Evolutionary conservation across 2,113 vertebrate genomes (phyloP).

Genomic region (Oryzias curvinotus): DNA sequence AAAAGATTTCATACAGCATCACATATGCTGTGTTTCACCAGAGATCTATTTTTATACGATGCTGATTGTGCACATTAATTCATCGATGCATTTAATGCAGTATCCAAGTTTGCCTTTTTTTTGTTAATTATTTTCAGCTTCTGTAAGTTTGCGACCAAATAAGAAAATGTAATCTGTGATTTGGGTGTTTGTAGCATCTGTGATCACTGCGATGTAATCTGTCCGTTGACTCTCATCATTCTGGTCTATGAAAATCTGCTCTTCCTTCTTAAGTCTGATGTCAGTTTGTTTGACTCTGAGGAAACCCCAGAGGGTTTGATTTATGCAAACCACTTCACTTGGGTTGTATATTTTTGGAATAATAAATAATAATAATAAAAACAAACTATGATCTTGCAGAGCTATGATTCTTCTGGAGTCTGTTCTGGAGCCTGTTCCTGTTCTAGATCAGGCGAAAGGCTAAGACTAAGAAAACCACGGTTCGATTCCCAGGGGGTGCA

Average conservation of each 20-base stretch:
- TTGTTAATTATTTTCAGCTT: conserved; percentile 48
- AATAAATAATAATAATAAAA: too few relatives aligned
- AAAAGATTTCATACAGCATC: conserved; percentile 25
- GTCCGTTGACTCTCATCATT: conserved; percentile 18
- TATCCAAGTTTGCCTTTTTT: conserved; percentile 40
- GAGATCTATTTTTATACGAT: conserved; percentile 66
- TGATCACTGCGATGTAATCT: conserved; percentile 39
- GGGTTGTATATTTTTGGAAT: conserved; percentile 52
- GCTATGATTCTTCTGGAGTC: background rate
- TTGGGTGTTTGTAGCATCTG: conserved; percentile 24
- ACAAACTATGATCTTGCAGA: background rate
- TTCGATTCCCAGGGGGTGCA: too few relatives aligned
- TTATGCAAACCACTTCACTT: conserved; percentile 17
- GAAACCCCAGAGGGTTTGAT: conserved; percentile 8
- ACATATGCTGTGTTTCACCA: conserved; percentile 50
- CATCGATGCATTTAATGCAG: conserved; percentile 51
- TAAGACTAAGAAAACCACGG: too few relatives aligned
- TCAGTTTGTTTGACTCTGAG: conserved; percentile 22
- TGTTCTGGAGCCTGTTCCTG: background rate
- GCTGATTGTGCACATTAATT: conserved; percentile 47
- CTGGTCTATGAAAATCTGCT: conserved; percentile 34
- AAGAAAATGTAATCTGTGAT: conserved; percentile 38
- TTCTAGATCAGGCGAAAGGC: too few relatives aligned
- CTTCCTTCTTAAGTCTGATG: conserved; percentile 24
- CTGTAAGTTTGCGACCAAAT: conserved; percentile 14